Evolutionary conservation across 1,140 invertebrate species (phyloP).

Genomic region (Tetragonula clypearis): DNA sequence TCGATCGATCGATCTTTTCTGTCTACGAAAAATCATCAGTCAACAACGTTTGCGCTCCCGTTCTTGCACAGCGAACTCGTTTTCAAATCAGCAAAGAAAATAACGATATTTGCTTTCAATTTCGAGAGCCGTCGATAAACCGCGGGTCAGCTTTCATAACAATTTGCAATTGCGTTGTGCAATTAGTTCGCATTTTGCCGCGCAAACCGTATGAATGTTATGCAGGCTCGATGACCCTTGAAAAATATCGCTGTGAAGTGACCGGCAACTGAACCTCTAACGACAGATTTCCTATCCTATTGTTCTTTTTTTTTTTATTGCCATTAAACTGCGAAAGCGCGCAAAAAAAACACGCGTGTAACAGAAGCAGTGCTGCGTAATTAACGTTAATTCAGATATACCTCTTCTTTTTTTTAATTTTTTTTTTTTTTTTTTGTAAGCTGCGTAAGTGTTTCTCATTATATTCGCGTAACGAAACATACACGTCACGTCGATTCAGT

Average conservation of each 20-base stretch:
- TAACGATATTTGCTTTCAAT: background rate
- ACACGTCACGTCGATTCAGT: background rate
- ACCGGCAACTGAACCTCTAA: accelerated
- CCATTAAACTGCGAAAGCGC: background rate
- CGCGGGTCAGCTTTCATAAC: background rate
- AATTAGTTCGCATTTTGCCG: background rate
- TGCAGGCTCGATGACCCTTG: background rate
- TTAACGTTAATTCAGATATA: background rate
- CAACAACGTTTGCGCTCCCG: too few species aligned
- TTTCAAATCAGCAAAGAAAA: background rate
- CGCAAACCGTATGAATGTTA: too few species aligned
- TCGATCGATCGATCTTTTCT: background rate
- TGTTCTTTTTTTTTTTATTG: background rate
- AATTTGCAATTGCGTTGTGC: background rate
- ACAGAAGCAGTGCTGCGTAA: background rate
- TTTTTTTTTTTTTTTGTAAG: background rate
- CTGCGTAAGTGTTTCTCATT: background rate
- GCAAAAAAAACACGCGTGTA: background rate
- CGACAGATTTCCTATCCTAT: background rate
- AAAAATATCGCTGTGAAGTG: background rate
- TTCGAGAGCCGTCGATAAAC: background rate
- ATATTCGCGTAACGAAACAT: background rate
- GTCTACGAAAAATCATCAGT: background rate
- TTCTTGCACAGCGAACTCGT: background rate
- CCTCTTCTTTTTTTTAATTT: too few species aligned